Evolutionary conservation across 2,113 vertebrate species (phyloP).

Genomic region (Nothocercus nigrocapillus): DNA sequence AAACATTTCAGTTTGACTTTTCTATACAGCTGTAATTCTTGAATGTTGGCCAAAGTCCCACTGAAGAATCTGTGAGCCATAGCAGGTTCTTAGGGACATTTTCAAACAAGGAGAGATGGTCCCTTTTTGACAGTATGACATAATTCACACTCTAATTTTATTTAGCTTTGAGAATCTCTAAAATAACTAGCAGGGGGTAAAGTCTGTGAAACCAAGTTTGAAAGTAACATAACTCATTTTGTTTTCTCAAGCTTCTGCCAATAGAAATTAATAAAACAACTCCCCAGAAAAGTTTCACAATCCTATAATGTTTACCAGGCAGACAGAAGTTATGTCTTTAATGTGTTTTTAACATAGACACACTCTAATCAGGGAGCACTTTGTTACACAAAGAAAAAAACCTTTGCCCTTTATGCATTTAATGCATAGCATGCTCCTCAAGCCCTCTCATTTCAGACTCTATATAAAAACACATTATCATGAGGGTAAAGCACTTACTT

Average conservation of each 20-base stretch:
- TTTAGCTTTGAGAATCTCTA: slow-evolving; percentile 25
- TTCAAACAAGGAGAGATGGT: slow-evolving; percentile 23
- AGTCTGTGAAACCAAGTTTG: background rate
- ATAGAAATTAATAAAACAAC: slow-evolving; percentile 27
- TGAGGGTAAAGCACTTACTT: slow-evolving; percentile 19
- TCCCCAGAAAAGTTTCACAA: background rate
- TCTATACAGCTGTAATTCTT: background rate
- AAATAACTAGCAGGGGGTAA: slow-evolving; percentile 56
- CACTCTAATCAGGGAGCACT: background rate
- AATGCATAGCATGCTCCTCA: background rate
- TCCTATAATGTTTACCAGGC: background rate
- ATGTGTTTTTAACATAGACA: background rate
- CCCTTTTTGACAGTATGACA: slow-evolving; percentile 43
- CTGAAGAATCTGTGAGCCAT: background rate
- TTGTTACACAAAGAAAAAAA: background rate
- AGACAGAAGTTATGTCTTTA: background rate
- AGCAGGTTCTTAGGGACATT: background rate
- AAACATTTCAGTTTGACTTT: background rate
- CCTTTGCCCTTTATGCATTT: background rate
- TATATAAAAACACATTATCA: slow-evolving; percentile 19
- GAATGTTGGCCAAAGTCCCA: background rate
- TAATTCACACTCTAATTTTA: slow-evolving; percentile 61
- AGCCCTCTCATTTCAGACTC: background rate
- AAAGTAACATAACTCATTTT: background rate
- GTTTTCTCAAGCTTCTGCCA: slow-evolving; percentile 1